Percentiles rank a stretch among this genome's conserved stretches.
These are phyloP conservation scores for Microctenopoma lineatum DNA, from an alignment of 2,797 vertebrate genomes.

Conservation along the genomic window DNA sequence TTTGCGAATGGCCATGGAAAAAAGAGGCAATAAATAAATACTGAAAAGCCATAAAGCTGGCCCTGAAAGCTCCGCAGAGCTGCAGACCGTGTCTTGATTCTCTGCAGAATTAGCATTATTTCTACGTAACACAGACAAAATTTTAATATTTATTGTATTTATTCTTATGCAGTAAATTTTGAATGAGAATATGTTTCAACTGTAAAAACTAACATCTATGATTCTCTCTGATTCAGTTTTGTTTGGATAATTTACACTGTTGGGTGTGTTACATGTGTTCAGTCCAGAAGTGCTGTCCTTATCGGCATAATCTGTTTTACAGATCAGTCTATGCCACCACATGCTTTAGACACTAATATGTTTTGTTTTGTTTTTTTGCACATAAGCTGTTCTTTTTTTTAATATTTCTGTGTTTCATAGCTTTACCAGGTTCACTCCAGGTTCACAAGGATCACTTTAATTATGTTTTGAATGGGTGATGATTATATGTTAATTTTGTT, in stretches of 20 bases:
- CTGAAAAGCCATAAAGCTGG: not conserved
- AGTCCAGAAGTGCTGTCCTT: not conserved
- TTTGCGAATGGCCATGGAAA: constrained; percentile 48
- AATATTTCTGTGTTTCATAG: constrained; percentile 11
- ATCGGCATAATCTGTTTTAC: not conserved
- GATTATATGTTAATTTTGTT: constrained; percentile 11
- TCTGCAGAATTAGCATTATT: not conserved
- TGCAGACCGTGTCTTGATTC: constrained; percentile 3
- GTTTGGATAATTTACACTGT: constrained; percentile 21
- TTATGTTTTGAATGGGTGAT: not conserved
- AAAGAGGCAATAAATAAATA: constrained; percentile 47
- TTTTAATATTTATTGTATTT: not conserved
- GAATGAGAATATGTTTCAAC: constrained; percentile 2
- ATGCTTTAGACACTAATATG: not conserved
- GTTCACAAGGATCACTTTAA: constrained; percentile 10
- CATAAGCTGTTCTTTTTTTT: constrained; percentile 8
- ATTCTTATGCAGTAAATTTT: constrained; percentile 22
- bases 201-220: constrained; percentile 10
- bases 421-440: not conserved
- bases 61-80: not conserved
- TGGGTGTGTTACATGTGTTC: not conserved
- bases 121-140: not conserved
- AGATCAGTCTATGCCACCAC: constrained; percentile 4
- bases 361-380: constrained; percentile 21
- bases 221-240: constrained; percentile 21